Conservation (phyloP, 37 sponge, comb jelly and placozoan genomes). For the Beroe forskalii region DNA sequence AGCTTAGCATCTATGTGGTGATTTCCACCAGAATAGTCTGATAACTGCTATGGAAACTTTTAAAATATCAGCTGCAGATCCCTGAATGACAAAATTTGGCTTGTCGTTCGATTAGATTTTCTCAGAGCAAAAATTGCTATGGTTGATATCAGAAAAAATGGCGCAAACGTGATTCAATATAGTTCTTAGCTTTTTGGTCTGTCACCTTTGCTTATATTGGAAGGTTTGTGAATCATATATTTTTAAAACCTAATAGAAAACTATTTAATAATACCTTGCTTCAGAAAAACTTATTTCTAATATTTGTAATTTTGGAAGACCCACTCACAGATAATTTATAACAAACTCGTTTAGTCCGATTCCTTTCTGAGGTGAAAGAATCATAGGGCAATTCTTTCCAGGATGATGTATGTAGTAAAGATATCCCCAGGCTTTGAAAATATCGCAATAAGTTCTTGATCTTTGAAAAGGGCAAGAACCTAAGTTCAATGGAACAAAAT, state of each 20-base stretch:
- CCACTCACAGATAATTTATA: conserved; percentile 51
- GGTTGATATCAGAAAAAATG: conserved; percentile 45
- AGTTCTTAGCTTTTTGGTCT: conserved; percentile 22
- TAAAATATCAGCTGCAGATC: conserved; percentile 57
- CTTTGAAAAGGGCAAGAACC: conserved; percentile 45
- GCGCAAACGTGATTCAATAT: conserved; percentile 50
- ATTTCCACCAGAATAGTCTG: neutral
- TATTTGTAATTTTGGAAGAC: conserved; percentile 41
- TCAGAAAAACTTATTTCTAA: conserved; percentile 1
- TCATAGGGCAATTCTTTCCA: neutral
- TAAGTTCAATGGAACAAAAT: conserved; percentile 45
- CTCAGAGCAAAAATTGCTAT: conserved; percentile 6
- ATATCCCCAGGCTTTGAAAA: neutral
- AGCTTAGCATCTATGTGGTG: neutral
- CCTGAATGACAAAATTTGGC: conserved; percentile 57
- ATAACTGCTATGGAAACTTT: conserved; percentile 30
- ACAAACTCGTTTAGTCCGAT: conserved; percentile 32
- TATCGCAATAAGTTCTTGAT: conserved; percentile 50
- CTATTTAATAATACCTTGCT: conserved; percentile 38
- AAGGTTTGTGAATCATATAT: conserved; percentile 41
- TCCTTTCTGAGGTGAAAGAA: neutral
- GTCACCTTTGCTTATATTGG: conserved; percentile 8
- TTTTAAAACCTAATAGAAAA: conserved; percentile 15
- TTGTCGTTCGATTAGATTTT: conserved; percentile 56
- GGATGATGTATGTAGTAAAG: neutral